phyloP scores from a whole-genome alignment of 2,113 vertebrate species.

The Centropristis striata region DNA sequence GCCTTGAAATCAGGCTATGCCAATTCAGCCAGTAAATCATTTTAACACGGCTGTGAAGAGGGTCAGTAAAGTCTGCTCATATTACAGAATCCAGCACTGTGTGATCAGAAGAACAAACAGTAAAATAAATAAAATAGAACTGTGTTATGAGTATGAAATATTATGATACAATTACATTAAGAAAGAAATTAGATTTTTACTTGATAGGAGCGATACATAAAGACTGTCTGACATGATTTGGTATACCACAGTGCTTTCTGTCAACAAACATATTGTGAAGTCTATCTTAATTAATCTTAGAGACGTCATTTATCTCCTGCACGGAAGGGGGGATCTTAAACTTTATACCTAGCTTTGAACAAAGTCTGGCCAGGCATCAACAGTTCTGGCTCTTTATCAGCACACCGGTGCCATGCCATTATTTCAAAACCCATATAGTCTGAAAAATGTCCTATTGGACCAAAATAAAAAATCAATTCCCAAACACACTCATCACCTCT shows the following conservation, averaged over 20 bases:
- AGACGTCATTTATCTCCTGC: neutral
- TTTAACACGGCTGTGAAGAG: slow-evolving; percentile 33
- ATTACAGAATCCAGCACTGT: slow-evolving; percentile 12
- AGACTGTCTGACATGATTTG: neutral
- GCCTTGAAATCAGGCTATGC: slow-evolving; percentile 48
- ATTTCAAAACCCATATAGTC: too few species aligned
- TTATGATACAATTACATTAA: neutral
- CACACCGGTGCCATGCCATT: too few species aligned
- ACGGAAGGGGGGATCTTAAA: neutral
- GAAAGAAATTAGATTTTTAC: slow-evolving; percentile 16
- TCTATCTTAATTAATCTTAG: neutral
- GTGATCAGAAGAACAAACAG: slow-evolving; percentile 12
- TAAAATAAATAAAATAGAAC: neutral
- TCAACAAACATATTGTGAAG: slow-evolving; percentile 1
- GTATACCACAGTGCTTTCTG: neutral
- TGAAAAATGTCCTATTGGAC: too few species aligned
- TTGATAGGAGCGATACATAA: neutral
- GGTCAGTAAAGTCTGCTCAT: slow-evolving; percentile 14
- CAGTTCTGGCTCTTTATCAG: neutral
- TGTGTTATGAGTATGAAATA: slow-evolving; percentile 7
- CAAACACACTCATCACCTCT: too few species aligned
- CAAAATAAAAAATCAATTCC: too few species aligned
- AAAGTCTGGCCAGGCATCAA: neutral
- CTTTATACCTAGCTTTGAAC: neutral
- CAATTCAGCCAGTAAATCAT: slow-evolving; percentile 58